Conservation (phyloP, 2,888 invertebrate genomes). For the Lordiphosa andalusiaca region DNA sequence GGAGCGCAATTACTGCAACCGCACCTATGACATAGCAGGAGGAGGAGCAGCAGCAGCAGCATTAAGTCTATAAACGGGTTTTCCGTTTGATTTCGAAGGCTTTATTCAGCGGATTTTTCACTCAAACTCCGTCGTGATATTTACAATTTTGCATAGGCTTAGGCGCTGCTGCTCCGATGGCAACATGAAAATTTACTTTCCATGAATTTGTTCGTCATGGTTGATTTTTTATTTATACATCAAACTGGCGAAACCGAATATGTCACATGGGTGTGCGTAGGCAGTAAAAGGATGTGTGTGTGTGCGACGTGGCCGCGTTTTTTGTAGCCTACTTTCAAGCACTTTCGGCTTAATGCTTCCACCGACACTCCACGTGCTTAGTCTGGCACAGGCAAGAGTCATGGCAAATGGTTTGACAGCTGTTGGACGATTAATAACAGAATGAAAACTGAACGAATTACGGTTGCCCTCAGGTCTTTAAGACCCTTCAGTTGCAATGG, state of each 20-base stretch:
- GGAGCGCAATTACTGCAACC: too few species aligned
- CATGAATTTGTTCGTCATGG: conserved; percentile 58
- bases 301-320: conserved; percentile 8
- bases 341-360: conserved; percentile 17
- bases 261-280: conserved; percentile 64
- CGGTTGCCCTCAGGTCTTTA: too few species aligned
- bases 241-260: conserved; percentile 56
- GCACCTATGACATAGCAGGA: too few species aligned
- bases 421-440: conserved; percentile 11
- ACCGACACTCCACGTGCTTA: conserved; percentile 9
- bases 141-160: conserved; percentile 47
- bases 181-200: conserved; percentile 68
- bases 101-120: conserved; percentile 3
- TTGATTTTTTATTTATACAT: conserved; percentile 71
- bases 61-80: too few species aligned
- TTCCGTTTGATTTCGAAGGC: too few species aligned
- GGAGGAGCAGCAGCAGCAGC: too few species aligned
- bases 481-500: too few species aligned
- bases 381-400: conserved; percentile 11
- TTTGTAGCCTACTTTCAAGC: conserved; percentile 28
- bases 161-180: conserved; percentile 40
- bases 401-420: conserved; percentile 13
- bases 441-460: conserved; percentile 2
- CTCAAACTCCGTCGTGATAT: not conserved
- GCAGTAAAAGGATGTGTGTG: conserved; percentile 32